These are phyloP conservation scores for Pinna nobilis DNA, from an alignment of 1,140 invertebrate genomes.

Conservation along the genomic window DNA sequence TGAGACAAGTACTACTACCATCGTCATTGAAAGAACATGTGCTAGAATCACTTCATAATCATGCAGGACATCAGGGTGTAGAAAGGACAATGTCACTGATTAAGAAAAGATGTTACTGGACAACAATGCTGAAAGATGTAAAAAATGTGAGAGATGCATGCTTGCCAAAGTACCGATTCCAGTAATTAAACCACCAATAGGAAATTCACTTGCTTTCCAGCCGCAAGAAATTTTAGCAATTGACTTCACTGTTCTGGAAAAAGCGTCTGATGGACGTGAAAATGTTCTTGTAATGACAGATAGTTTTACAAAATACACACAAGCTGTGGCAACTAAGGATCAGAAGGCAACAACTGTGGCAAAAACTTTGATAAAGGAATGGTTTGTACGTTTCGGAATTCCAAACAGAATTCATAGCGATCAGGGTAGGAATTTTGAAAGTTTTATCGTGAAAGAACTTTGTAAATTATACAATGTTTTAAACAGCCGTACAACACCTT, in stretches of 20 bases:
- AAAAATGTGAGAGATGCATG: conserved; percentile 26
- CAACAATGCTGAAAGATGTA: conserved; percentile 12
- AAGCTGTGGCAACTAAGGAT: conserved; percentile 10
- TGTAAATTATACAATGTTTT: conserved; percentile 7
- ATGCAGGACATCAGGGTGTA: conserved; percentile 28
- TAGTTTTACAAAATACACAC: conserved; percentile 7
- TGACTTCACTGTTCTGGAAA: conserved; percentile 34
- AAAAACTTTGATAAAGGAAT: not conserved
- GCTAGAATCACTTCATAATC: conserved; percentile 30
- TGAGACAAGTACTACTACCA: conserved; percentile 13
- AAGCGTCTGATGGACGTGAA: conserved; percentile 28
- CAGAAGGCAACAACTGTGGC: not conserved
- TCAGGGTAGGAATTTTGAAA: conserved; percentile 16
- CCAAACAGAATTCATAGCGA: conserved; percentile 6
- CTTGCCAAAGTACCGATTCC: conserved; percentile 11
- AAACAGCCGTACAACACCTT: conserved; percentile 12
- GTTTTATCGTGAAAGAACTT: conserved; percentile 2
- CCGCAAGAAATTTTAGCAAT: conserved; percentile 41
- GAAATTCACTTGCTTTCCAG: conserved; percentile 14
- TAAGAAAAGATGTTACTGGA: conserved; percentile 29
- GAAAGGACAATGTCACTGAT: not conserved
- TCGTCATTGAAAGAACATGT: conserved; percentile 1
- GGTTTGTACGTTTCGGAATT: not conserved
- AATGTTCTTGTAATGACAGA: conserved; percentile 44
- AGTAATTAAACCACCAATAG: conserved; percentile 20